Evolutionary conservation across 2,888 invertebrate genomes (phyloP).

Genomic region (Epinotia nisella): DNA sequence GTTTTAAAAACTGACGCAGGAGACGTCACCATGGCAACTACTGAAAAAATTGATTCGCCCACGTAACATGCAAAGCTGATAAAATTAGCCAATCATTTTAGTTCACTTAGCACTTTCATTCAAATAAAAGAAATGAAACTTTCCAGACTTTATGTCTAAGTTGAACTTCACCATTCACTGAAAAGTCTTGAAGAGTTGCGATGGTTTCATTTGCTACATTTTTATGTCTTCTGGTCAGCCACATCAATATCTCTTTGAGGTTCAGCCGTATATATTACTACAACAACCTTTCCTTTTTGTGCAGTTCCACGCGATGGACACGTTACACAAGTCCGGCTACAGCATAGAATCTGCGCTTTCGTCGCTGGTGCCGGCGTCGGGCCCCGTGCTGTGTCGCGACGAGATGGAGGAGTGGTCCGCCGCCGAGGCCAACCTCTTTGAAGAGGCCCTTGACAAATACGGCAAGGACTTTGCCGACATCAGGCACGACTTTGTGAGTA

Average conservation of each 20-base stretch:
- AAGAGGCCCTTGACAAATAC: slow-evolving; percentile 98
- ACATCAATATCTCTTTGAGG: neutral
- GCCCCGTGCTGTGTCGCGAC: slow-evolving; percentile 98
- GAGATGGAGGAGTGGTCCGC: slow-evolving; percentile 99
- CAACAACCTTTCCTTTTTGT: slow-evolving; percentile 44
- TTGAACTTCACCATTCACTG: neutral
- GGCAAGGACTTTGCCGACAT: slow-evolving; percentile 99
- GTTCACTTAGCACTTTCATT: neutral
- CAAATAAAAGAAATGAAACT: neutral
- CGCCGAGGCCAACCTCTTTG: slow-evolving; percentile 99
- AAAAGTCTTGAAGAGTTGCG: neutral
- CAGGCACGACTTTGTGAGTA: slow-evolving; percentile 97
- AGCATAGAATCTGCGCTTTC: slow-evolving; percentile 96
- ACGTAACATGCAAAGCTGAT: neutral
- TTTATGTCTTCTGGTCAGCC: neutral
- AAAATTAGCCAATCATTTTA: neutral
- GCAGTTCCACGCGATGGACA: slow-evolving; percentile 99
- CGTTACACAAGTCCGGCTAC: slow-evolving; percentile 95
- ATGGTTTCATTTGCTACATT: neutral
- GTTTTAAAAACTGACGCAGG: no score
- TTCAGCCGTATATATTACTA: neutral
- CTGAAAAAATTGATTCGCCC: no score
- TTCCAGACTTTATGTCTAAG: neutral
- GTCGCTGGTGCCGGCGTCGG: slow-evolving; percentile 96
- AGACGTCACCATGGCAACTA: no score